Conservation (phyloP, 2,113 vertebrate genomes). For the Neodontobutis hainanensis region DNA sequence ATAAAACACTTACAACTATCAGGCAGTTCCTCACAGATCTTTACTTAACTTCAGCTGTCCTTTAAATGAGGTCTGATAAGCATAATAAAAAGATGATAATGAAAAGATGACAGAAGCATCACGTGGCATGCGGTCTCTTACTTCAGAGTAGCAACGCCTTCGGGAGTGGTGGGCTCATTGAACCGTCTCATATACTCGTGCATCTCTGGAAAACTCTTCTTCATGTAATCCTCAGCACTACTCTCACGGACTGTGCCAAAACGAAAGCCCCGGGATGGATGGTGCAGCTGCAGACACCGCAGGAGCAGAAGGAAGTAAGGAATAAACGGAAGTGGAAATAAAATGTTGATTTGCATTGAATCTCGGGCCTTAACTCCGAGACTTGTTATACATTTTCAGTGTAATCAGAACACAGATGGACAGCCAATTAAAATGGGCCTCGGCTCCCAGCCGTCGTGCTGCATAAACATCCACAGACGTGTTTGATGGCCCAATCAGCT, state of each 20-base stretch:
- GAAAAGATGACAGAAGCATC: background rate
- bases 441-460: slow-evolving; percentile 19
- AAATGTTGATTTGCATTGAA: background rate
- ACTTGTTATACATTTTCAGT: slow-evolving; percentile 25
- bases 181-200: slow-evolving; percentile 86
- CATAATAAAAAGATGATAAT: no score
- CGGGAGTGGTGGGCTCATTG: slow-evolving; percentile 88
- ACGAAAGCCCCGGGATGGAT: slow-evolving; percentile 87
- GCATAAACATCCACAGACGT: slow-evolving; percentile 14
- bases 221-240: slow-evolving; percentile 93
- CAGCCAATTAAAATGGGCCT: slow-evolving; percentile 12
- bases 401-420: slow-evolving; percentile 43
- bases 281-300: slow-evolving; percentile 82
- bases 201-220: slow-evolving; percentile 92
- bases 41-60: no score
- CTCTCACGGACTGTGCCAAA: slow-evolving; percentile 92
- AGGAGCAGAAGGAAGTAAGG: slow-evolving; percentile 6
- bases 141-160: slow-evolving; percentile 88
- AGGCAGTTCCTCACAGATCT: no score
- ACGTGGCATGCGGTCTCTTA: slow-evolving; percentile 70
- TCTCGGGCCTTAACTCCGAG: slow-evolving; percentile 1
- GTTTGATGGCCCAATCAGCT: slow-evolving; percentile 39
- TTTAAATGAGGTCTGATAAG: no score
- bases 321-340: slow-evolving; percentile 1
- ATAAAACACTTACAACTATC: no score